Evolutionary conservation across 2,113 vertebrate species (phyloP).

Genomic region (Scartelaos histophorus): DNA sequence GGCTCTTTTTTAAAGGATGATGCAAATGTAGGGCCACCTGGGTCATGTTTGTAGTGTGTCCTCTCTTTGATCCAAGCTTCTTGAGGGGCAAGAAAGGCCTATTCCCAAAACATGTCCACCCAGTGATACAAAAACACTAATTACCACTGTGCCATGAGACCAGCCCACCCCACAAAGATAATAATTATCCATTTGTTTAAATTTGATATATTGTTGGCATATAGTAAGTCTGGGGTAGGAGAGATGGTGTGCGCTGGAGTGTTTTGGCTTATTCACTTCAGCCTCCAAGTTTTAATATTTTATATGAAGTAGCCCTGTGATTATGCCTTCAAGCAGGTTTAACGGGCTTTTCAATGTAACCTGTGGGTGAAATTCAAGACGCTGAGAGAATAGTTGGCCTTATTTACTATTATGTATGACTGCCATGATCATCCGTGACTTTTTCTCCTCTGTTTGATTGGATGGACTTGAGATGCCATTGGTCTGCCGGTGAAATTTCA

Average conservation of each 20-base stretch:
- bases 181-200: slow-evolving; percentile 70
- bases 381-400: slow-evolving; percentile 32
- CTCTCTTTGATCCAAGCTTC: slow-evolving; percentile 29
- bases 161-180: slow-evolving; percentile 62
- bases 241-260: slow-evolving; percentile 41
- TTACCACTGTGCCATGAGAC: slow-evolving; percentile 66
- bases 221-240: slow-evolving; percentile 35
- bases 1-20: slow-evolving; percentile 32
- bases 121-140: slow-evolving; percentile 72
- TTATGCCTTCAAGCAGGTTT: slow-evolving; percentile 35
- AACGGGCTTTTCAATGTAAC: slow-evolving; percentile 29
- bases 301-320: slow-evolving; percentile 12
- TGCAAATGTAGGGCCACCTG: slow-evolving; percentile 25
- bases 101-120: slow-evolving; percentile 77
- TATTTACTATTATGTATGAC: slow-evolving; percentile 56
- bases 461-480: slow-evolving; percentile 43
- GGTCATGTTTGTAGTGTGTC: slow-evolving; percentile 23
- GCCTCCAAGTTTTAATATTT: neutral
- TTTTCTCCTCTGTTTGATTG: slow-evolving; percentile 14
- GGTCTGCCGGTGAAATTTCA: slow-evolving; percentile 56
- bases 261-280: slow-evolving; percentile 37
- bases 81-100: slow-evolving; percentile 42
- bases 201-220: slow-evolving; percentile 69
- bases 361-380: slow-evolving; percentile 26
- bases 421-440: slow-evolving; percentile 27